Percentiles rank a stretch among this genome's conserved stretches.
Evolutionary conservation across 35 echinoderm and acorn worm species (phyloP).

Genomic region (Amphiura filiformis): DNA sequence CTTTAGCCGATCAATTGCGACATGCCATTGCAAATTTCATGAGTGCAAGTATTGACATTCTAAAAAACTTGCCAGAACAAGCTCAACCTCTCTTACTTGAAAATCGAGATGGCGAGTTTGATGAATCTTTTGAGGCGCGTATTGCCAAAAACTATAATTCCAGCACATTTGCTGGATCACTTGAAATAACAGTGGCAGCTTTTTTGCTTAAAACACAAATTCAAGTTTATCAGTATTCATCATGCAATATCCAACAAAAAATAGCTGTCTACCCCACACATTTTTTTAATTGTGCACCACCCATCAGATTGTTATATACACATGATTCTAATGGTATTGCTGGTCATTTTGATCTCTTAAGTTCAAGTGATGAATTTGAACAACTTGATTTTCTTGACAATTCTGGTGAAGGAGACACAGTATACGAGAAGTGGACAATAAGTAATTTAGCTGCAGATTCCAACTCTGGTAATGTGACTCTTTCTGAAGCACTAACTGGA

Average conservation of each 20-base stretch:
- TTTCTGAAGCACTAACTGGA: too few species aligned
- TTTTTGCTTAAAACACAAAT: background rate
- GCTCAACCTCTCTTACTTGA: background rate
- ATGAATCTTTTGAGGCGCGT: conserved; percentile 10
- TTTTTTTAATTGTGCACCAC: background rate
- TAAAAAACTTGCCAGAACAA: background rate
- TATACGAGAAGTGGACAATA: too few species aligned
- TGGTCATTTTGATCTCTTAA: background rate
- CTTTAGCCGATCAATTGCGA: conserved; percentile 9
- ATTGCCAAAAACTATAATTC: background rate
- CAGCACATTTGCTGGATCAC: background rate
- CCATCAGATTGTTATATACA: background rate
- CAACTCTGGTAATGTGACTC: too few species aligned
- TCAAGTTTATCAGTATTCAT: background rate
- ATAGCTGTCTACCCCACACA: background rate
- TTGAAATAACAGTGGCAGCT: background rate
- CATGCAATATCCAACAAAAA: background rate
- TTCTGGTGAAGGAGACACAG: too few species aligned
- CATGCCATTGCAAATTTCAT: background rate
- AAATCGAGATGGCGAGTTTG: background rate
- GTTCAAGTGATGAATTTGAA: too few species aligned
- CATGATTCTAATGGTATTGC: background rate
- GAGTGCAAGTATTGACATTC: background rate
- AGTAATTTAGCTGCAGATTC: too few species aligned
- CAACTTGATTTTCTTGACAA: too few species aligned